Evolutionary conservation across 1,140 invertebrate genomes (phyloP), one percentile per base, ranked within the genome.

Genomic region (Pseudachorutes palmiensis): DNA sequence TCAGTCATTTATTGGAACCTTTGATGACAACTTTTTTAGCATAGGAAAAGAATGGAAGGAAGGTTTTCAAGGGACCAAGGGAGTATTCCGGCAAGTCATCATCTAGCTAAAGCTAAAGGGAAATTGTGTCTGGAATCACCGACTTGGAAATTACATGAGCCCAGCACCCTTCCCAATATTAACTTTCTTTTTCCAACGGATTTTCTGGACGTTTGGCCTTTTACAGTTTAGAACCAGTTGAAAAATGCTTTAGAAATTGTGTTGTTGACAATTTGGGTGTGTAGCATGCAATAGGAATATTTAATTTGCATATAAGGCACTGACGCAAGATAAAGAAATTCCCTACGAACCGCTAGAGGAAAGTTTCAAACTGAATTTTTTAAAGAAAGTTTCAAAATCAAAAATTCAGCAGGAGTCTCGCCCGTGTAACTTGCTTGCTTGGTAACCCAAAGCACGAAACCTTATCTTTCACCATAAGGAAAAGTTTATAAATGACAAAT

Each of bases 21-120:
- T 71, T 71, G 70, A 71, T 71, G 70, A 71, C 70, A 71, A 71
- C 65, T 71, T 71, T 66, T 48, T 68, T 63, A 68, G 64, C 66
- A 66, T 60, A 19, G 36, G 36, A 41, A 41, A 19, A 5, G 5
- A 41, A 41, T 5, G 36, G 36, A 41, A 41, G 19, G 19, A 41
- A 19, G 19, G 5, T 9, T 19, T 41, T 41, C 36, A 41, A 5
- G 19, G 19, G 5, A 9, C 36, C 36, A 41, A 41, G 36, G 5
- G 36, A 5, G 66, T 63, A 31, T 58, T 36, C 66, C 36, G 55
- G 36, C 49, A 36, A 9, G 36, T 41, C 36, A 41, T 41, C 36
- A 41, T 41, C 36, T 9, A 63, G 67, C 70, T 64, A 64, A 69
- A 66, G 60, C 67, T 61, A 69, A 41, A 41, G 36, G 5, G 5